phyloP scores from a whole-genome alignment of 2,888 invertebrate species.

The Cylindroiulus punctatus region DNA sequence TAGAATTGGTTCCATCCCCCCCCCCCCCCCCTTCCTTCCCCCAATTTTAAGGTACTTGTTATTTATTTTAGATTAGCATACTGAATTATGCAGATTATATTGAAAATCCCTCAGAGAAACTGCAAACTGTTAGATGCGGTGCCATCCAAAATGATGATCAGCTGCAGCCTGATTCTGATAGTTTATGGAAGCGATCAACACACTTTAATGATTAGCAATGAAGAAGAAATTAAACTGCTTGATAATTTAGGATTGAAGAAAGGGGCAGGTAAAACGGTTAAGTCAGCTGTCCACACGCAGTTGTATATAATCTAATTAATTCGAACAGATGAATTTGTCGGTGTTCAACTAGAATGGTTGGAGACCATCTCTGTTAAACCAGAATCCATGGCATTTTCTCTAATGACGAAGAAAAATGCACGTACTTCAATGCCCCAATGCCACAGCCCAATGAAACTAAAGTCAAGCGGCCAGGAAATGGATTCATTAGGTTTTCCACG shows the following conservation, averaged over 20 bases:
- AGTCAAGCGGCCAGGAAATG: constrained; percentile 50
- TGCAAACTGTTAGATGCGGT: background rate
- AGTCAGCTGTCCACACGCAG: no score
- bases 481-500: constrained; percentile 51
- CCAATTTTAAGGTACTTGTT: no score
- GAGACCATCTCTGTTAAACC: background rate
- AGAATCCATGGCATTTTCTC: background rate
- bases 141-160: background rate
- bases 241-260: constrained; percentile 17
- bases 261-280: background rate
- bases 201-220: background rate
- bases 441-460: background rate
- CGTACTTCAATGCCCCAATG: background rate
- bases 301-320: no score
- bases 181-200: background rate
- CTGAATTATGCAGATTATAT: constrained; percentile 42
- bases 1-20: no score
- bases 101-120: background rate
- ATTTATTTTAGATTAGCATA: constrained; percentile 1
- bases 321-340: background rate
- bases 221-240: constrained; percentile 36
- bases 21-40: no score
- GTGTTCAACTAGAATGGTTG: background rate
- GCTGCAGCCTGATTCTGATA: background rate
- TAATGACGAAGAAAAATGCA: background rate